Conservation (phyloP, 2,797 vertebrate genomes). For the Chiloscyllium punctatum region DNA sequence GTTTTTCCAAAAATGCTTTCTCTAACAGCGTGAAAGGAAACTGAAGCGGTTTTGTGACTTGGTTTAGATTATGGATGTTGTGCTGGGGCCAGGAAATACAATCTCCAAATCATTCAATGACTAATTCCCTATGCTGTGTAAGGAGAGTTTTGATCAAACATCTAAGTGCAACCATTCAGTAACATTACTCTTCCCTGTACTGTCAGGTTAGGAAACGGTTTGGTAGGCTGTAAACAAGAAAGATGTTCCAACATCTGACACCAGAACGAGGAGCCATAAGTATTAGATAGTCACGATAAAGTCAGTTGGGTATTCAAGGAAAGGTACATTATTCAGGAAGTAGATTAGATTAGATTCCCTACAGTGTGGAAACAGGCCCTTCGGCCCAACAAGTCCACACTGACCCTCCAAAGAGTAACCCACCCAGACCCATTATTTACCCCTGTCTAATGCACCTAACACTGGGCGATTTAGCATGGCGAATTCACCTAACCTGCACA, state of each 20-base stretch:
- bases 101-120: background rate
- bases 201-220: no score
- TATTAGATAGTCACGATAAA: background rate
- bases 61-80: background rate
- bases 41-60: background rate
- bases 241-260: no score
- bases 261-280: background rate
- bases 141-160: background rate
- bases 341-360: background rate
- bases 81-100: background rate
- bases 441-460: no score
- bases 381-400: no score
- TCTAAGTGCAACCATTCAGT: background rate
- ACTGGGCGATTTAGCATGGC: no score
- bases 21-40: background rate
- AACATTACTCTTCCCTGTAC: background rate
- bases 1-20: background rate
- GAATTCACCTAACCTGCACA: no score
- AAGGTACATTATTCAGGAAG: background rate
- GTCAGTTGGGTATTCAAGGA: background rate
- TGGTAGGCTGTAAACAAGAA: no score
- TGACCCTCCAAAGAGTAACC: no score
- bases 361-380: no score
- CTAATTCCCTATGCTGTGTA: background rate
- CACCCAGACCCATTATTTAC: no score